A percentile compares a stretch with the other conserved stretches of the same genome.
These are phyloP conservation scores for Diaprepes abbreviatus DNA, from an alignment of 2,888 invertebrate species.

Conservation along the genomic window DNA sequence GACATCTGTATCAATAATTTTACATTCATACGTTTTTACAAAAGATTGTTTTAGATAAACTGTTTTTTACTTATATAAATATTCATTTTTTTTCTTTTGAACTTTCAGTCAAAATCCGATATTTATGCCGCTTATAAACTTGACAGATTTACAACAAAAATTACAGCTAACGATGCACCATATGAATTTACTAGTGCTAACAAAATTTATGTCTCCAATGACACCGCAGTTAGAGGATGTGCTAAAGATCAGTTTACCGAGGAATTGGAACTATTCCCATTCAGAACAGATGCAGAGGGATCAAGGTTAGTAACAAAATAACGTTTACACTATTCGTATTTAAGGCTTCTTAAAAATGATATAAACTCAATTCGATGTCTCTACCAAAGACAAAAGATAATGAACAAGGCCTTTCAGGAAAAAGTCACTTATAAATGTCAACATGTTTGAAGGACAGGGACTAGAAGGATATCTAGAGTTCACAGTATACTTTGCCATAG, in stretches of 20 bases:
- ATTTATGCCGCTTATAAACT: conserved; percentile 80
- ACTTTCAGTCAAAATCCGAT: conserved; percentile 76
- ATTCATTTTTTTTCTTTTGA: not conserved
- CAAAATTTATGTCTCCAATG: conserved; percentile 78
- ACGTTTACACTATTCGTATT: too few species aligned
- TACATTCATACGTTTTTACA: too few species aligned
- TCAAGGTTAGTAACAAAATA: conserved; percentile 71
- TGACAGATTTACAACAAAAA: conserved; percentile 72
- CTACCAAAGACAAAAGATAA: too few species aligned
- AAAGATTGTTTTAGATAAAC: too few species aligned
- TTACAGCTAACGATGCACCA: conserved; percentile 70
- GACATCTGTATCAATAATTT: too few species aligned
- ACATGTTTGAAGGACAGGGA: too few species aligned
- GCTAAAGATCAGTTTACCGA: conserved; percentile 76
- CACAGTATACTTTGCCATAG: too few species aligned
- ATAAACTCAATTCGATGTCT: too few species aligned
- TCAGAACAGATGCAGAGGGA: conserved; percentile 73
- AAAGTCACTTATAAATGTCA: too few species aligned
- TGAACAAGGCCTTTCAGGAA: too few species aligned
- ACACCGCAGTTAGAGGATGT: conserved; percentile 75
- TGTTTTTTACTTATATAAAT: not conserved
- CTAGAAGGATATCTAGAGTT: too few species aligned
- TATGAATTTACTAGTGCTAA: conserved; percentile 85
- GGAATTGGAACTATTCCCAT: conserved; percentile 77
- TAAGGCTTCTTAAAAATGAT: too few species aligned